Percentiles rank a stretch among this genome's conserved stretches.
Evolutionary conservation across 2,888 invertebrate species (phyloP).

Genomic region (Coleophora flavipennella): DNA sequence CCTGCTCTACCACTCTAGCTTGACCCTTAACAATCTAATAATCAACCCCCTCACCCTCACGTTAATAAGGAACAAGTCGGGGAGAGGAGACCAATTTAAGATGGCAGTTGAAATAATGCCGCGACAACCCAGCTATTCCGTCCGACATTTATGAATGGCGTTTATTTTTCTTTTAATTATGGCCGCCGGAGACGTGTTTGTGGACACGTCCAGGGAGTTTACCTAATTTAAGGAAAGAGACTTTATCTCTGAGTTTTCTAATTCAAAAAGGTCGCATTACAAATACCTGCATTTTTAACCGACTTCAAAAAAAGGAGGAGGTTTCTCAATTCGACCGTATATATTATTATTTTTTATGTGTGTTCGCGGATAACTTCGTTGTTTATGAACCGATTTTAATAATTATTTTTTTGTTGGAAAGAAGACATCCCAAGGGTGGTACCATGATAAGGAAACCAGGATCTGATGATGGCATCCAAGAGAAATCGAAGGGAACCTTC

Average conservation of each 20-base stretch:
- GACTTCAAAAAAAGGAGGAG: too few species aligned
- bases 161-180: conserved; percentile 72
- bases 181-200: conserved; percentile 26
- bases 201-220: conserved; percentile 24
- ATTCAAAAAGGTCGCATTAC: too few species aligned
- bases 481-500: too few species aligned
- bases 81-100: conserved; percentile 24
- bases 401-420: too few species aligned
- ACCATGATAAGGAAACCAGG: too few species aligned
- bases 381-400: too few species aligned
- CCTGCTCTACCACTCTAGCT: conserved; percentile 31
- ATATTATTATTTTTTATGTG: too few species aligned
- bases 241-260: conserved; percentile 2
- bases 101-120: conserved; percentile 49
- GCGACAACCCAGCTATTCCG: conserved; percentile 49
- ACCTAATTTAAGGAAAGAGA: background rate
- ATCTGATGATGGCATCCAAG: too few species aligned
- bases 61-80: conserved; percentile 17
- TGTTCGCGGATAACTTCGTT: too few species aligned
- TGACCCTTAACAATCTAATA: conserved; percentile 23
- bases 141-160: conserved; percentile 66
- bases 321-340: too few species aligned
- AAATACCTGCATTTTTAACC: too few species aligned
- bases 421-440: too few species aligned
- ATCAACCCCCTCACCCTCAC: conserved; percentile 9